phyloP scores from a whole-genome alignment of 2,888 invertebrate genomes.

The Temnothorax rugatulus region DNA sequence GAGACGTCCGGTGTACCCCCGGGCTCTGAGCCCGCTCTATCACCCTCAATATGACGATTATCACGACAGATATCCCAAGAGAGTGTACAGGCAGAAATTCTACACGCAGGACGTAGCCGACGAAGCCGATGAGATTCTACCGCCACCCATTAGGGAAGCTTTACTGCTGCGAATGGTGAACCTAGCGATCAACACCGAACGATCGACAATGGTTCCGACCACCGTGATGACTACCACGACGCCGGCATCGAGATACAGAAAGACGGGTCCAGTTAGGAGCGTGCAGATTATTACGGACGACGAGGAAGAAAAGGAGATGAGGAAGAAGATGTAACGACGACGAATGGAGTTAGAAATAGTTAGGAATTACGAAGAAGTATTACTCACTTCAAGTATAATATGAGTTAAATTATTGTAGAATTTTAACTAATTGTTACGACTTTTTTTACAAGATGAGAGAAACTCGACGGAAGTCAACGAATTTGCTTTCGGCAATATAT shows the following conservation, averaged over 20 bases:
- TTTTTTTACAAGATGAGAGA: not conserved
- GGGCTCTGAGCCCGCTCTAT: conserved; percentile 78
- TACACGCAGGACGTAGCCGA: conserved; percentile 81
- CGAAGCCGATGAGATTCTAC: conserved; percentile 89
- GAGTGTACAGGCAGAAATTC: conserved; percentile 84
- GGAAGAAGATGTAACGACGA: conserved; percentile 78
- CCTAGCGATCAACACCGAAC: conserved; percentile 90
- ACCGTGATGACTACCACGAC: conserved; percentile 85
- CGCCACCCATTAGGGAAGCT: conserved; percentile 91
- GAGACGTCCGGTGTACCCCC: conserved; percentile 78
- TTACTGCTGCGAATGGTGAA: conserved; percentile 91
- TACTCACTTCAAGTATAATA: conserved; percentile 13
- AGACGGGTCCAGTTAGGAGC: conserved; percentile 87
- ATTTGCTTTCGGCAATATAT: conserved; percentile 11
- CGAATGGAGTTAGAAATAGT: not conserved
- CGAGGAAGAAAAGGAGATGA: conserved; percentile 86
- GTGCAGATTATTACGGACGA: conserved; percentile 92
- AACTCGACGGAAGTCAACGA: not conserved
- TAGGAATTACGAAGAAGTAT: conserved; percentile 16
- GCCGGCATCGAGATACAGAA: conserved; percentile 86
- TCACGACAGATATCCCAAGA: conserved; percentile 81
- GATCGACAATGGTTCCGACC: conserved; percentile 77
- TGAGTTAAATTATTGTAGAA: conserved; percentile 45
- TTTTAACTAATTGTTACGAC: conserved; percentile 14
- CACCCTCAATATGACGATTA: conserved; percentile 82